These are phyloP conservation scores for Yponomeuta plumbellus DNA, from an alignment of 2,888 invertebrate genomes.

Conservation along the genomic window DNA sequence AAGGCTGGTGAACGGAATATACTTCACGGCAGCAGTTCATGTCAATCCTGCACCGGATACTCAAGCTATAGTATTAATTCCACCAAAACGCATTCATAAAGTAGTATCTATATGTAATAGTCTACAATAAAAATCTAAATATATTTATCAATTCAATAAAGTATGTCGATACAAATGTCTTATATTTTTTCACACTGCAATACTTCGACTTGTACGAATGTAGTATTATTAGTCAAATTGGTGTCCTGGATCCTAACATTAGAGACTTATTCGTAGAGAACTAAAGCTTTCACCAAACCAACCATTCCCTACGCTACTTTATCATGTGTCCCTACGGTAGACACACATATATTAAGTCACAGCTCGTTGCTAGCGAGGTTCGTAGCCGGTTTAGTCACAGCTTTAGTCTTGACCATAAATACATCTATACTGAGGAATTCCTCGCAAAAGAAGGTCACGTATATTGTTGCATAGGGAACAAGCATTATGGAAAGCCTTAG, in stretches of 20 bases:
- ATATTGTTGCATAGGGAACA: not conserved
- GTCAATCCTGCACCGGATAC: not conserved
- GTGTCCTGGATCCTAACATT: not conserved
- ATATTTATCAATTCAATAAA: not conserved
- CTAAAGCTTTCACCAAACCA: not conserved
- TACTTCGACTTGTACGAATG: not conserved
- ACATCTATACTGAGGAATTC: not conserved
- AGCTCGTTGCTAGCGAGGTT: not conserved
- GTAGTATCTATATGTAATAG: not conserved
- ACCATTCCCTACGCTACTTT: not conserved
- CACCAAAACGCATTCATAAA: not conserved
- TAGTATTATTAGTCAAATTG: not conserved
- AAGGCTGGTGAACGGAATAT: not conserved
- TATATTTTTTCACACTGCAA: not conserved
- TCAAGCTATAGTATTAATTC: not conserved
- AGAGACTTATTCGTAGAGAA: not conserved
- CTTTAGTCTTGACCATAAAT: not conserved
- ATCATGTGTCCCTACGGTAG: not conserved
- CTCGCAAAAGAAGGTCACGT: not conserved
- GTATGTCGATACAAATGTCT: not conserved
- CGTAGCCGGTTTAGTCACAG: not conserved
- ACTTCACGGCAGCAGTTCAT: not conserved
- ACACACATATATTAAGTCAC: not conserved
- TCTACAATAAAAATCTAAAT: not conserved
- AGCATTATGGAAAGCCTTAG: not conserved